phyloP scores from a whole-genome alignment of 2,797 vertebrate species.

The Nannoperca australis region DNA sequence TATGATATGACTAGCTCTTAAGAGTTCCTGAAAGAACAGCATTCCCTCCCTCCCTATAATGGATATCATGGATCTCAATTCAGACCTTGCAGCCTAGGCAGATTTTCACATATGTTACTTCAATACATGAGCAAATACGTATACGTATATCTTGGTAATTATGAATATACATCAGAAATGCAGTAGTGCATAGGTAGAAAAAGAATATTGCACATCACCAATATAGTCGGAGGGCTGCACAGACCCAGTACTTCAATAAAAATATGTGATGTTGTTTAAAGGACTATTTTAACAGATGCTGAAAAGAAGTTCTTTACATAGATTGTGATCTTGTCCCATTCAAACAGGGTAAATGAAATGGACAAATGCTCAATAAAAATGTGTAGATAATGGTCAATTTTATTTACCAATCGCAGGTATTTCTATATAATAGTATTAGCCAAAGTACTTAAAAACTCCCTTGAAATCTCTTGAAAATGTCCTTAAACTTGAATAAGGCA shows the following conservation, averaged over 20 bases:
- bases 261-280: background rate
- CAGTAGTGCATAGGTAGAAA: background rate
- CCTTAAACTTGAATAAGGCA: background rate
- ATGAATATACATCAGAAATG: background rate
- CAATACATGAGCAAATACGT: background rate
- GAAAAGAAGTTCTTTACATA: background rate
- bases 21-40: background rate
- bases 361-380: background rate
- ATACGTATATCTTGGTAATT: background rate
- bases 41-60: background rate
- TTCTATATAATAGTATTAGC: background rate
- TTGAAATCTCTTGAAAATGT: background rate
- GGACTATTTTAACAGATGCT: background rate
- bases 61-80: background rate
- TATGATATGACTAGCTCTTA: slow-evolving; percentile 26
- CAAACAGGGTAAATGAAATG: background rate
- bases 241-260: background rate
- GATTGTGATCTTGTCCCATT: background rate
- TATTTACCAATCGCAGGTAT: background rate
- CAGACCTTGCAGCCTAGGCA: background rate
- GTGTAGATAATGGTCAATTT: background rate
- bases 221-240: background rate
- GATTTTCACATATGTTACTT: background rate
- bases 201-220: background rate
- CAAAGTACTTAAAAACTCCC: background rate